Evolutionary conservation across 1,140 invertebrate genomes (phyloP), one percentile per base, ranked within the genome.

Genomic region (Drosophila littoralis): DNA sequence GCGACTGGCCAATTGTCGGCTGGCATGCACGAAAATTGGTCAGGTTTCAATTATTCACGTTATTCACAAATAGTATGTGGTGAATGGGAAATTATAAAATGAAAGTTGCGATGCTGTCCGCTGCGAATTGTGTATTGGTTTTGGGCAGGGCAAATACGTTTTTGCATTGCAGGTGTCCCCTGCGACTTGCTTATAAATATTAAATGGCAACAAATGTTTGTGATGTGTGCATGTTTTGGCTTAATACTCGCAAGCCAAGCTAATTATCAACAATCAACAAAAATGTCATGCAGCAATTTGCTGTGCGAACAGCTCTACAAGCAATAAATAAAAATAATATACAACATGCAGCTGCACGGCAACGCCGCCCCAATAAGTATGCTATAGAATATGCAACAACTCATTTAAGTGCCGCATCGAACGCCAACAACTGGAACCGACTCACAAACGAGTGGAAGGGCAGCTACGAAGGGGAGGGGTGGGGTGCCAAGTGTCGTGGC

Each of bases 1-100:
- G 57, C 8, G 42, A 61, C 68, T 79, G 72, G 72, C 60, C 81
- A 77, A 82, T 85, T 81, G 82, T 84, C 70, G 54, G 38, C 58
- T 60, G 79, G 67, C 79, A 82, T 51, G 36, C 28, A 70, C 36
- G 70, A 82, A 76, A 86, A 86, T 86, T 88, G 79, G 54, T 63
- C 71, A 54, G 64, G 22, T 70, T 57, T 86, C 70, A 86, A 86
- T 88, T 79, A 86, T 86, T 88, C 70, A 86, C 55, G 79, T 79
- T 73, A 82, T 79, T 82, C 67, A 73, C 54, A 61, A 72, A 50
- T 86, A 65, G 78, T 78, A 46, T 82, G 79, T 54, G 79, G 79
- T 79, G 73, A 70, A 75, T 82, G 51, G 15, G 35, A 67, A 68
- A 81, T 81, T 57, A 32, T 69, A 32, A 43, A 58, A 79, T 64